Conservation (phyloP, 2,888 invertebrate genomes). For the Noctua comes region DNA sequence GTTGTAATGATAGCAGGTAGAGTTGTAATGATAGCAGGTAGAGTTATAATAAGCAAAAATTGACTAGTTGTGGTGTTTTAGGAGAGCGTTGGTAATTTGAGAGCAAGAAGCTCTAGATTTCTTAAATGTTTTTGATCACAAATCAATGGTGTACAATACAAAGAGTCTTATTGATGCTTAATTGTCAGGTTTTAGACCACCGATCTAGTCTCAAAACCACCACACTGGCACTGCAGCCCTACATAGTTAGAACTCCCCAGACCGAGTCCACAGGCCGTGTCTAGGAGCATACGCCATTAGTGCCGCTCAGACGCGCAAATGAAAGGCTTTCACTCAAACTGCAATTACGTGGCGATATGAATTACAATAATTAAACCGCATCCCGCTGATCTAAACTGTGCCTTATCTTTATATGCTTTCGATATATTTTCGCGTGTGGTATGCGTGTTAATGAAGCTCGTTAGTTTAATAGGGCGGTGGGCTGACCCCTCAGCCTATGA, state of each 20-base stretch:
- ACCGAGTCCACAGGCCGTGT: neutral
- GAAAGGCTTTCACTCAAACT: slow-evolving; percentile 55
- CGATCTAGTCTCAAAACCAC: neutral
- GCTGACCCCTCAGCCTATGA: slow-evolving; percentile 30
- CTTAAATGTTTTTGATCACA: neutral
- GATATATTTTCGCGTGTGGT: slow-evolving; percentile 52
- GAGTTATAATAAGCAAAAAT: neutral
- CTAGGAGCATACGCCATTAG: slow-evolving; percentile 38
- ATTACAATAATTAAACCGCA: slow-evolving; percentile 65
- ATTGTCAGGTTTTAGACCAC: neutral
- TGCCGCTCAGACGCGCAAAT: slow-evolving; percentile 34
- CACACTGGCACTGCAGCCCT: too few relatives aligned
- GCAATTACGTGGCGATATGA: slow-evolving; percentile 64
- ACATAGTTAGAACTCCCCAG: neutral
- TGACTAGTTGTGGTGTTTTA: neutral
- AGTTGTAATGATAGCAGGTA: neutral
- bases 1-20: neutral
- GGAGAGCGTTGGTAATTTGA: neutral
- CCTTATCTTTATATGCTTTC: slow-evolving; percentile 46
- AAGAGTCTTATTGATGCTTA: neutral
- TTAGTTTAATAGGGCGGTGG: slow-evolving; percentile 29
- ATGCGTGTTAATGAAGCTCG: slow-evolving; percentile 57
- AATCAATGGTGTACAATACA: neutral
- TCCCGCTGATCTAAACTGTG: slow-evolving; percentile 40
- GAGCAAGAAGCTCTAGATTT: neutral